Evolutionary conservation across 2,888 invertebrate genomes (phyloP).

Genomic region (Isoperla grammatica): DNA sequence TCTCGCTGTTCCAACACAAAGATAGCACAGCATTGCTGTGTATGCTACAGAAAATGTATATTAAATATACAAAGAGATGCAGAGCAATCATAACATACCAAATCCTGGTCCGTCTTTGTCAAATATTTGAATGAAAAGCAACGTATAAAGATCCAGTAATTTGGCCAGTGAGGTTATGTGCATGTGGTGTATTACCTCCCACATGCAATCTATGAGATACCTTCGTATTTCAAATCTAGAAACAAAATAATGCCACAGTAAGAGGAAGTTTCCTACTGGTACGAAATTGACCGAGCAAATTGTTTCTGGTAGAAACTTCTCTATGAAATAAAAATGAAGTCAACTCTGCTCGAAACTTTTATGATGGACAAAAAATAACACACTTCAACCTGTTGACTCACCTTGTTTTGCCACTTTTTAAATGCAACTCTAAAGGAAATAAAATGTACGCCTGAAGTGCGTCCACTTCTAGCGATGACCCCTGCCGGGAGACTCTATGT

Average conservation of each 20-base stretch:
- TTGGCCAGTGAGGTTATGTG: slow-evolving; percentile 47
- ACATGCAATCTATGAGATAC: slow-evolving; percentile 49
- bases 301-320: too few species aligned
- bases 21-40: too few species aligned
- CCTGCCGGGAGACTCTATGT: too few species aligned
- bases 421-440: slow-evolving; percentile 46
- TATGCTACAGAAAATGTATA: neutral
- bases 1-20: too few species aligned
- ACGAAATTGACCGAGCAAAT: too few species aligned
- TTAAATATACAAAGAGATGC: slow-evolving; percentile 25
- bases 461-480: slow-evolving; percentile 38
- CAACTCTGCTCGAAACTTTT: too few species aligned
- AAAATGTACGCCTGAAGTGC: slow-evolving; percentile 51
- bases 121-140: slow-evolving; percentile 52
- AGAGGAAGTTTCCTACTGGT: too few species aligned
- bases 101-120: slow-evolving; percentile 47
- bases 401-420: slow-evolving; percentile 38
- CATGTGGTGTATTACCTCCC: slow-evolving; percentile 47
- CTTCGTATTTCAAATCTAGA: slow-evolving; percentile 48
- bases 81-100: slow-evolving; percentile 42
- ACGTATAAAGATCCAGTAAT: slow-evolving; percentile 52
- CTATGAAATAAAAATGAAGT: too few species aligned
- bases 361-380: too few species aligned
- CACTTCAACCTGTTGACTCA: too few species aligned
- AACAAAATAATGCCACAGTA: too few species aligned